A percentile compares a stretch with the other conserved stretches of the same genome.
phyloP scores from a whole-genome alignment of 2,113 vertebrate species.

The Phycodurus eques region DNA sequence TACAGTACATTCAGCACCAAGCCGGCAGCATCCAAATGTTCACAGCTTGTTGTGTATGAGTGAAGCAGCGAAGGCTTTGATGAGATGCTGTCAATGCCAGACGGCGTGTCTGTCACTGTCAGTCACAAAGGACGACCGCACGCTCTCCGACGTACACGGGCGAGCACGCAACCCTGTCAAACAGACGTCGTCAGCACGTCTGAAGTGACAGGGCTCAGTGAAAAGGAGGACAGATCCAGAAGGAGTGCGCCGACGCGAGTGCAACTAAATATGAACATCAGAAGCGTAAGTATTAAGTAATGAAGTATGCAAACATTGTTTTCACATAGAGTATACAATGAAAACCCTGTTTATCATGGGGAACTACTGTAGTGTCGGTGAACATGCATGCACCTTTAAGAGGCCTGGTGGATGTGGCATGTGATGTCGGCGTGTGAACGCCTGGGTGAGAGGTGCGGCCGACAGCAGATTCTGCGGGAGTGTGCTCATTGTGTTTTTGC shows the following conservation, averaged over 20 bases:
- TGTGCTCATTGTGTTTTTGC: too few relatives aligned
- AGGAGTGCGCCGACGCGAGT: background rate
- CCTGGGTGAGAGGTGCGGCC: too few relatives aligned
- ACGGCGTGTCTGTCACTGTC: slow-evolving; percentile 43
- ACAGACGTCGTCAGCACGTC: slow-evolving; percentile 17
- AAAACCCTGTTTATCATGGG: too few relatives aligned
- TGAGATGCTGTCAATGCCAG: slow-evolving; percentile 40
- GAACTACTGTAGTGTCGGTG: too few relatives aligned
- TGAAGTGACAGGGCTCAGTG: background rate
- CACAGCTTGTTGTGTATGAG: slow-evolving; percentile 31
- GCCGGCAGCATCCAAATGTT: slow-evolving; percentile 38
- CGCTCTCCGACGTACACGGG: background rate
- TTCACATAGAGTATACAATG: too few relatives aligned
- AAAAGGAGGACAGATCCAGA: background rate
- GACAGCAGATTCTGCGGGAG: too few relatives aligned
- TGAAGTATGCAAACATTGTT: too few relatives aligned
- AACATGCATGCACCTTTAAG: too few relatives aligned
- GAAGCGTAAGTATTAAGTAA: background rate
- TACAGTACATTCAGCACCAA: slow-evolving; percentile 1
- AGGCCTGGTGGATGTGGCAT: too few relatives aligned
- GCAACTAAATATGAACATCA: background rate
- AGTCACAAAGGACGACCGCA: slow-evolving; percentile 9
- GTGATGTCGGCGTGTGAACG: too few relatives aligned
- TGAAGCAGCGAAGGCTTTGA: slow-evolving; percentile 42
- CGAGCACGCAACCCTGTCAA: slow-evolving; percentile 17